A percentile compares a stretch with the other conserved stretches of the same genome.
Evolutionary conservation across 1,140 invertebrate genomes (phyloP).

Genomic region (Rhopalosiphum maidis): DNA sequence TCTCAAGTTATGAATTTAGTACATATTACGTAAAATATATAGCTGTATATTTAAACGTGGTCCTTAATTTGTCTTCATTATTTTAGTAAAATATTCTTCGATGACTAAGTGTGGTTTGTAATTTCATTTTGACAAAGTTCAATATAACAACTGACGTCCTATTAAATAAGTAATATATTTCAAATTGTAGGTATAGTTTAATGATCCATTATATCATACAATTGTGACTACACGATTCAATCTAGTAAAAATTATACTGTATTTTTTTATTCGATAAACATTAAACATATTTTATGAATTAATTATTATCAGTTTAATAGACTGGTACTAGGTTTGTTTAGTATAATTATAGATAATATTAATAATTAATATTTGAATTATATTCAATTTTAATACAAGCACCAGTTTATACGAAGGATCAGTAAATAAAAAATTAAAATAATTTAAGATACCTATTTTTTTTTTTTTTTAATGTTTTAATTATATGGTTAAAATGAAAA

Average conservation of each 20-base stretch:
- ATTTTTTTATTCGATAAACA: background rate
- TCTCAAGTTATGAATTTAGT: background rate
- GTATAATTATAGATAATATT: background rate
- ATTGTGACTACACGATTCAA: background rate
- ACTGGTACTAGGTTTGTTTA: background rate
- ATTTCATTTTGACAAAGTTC: slow-evolving; percentile 22
- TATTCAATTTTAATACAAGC: background rate
- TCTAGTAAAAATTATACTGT: background rate
- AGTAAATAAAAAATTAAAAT: background rate
- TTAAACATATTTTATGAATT: background rate
- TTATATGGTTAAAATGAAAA: background rate
- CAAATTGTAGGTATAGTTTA: background rate
- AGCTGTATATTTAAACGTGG: background rate
- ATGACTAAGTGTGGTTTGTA: background rate
- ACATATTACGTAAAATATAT: background rate
- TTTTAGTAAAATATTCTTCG: background rate
- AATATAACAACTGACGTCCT: background rate
- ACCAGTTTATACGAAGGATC: background rate
- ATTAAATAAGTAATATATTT: slow-evolving; percentile 24
- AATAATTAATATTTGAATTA: background rate
- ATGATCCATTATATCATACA: background rate
- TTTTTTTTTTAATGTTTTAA: background rate
- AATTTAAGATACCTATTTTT: too few species aligned
- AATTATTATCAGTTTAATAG: background rate
- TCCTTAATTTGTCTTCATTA: slow-evolving; percentile 7